Base-by-base conservation (phyloP, 2,888 invertebrate genomes). In the Pycnomerus fuliginosus region DNA sequence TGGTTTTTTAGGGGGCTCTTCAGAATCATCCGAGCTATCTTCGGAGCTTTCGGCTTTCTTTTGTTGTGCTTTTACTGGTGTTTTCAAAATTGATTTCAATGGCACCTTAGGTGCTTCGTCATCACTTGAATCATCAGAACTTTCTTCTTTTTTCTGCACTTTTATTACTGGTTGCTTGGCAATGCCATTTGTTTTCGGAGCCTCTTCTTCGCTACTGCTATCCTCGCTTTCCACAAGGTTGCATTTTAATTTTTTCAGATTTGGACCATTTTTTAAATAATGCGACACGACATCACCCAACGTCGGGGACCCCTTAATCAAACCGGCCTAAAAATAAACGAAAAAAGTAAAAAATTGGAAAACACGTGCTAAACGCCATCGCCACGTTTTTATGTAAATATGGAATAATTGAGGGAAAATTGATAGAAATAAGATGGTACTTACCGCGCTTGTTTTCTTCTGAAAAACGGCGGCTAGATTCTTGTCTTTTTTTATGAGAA, bases 401-500 rank as follows among this genome's bases (percentile, higher is more conserved):
- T 7, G 12, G 3, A 31, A 14, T 12, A 33, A 33, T 13, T 7
- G 13, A 22, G 7, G 4, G 12, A 41, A 34, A 44, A 43, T 44
- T 44, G 15, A 27, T 29, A 23, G 34, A 33, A 36, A 28, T 35
- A 23, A 42, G 22, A 36, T 28, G 42, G 30, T 49, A 78, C 87
- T 83, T 77, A 88, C 88, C 74, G 85, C 82, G 67, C 87, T 87
- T 1, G 82, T 79, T 73, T 84, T 86, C 60, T 81, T 79, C 61
- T 83, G 78, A 64, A 84, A 87, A 33, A 82, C 76, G 59, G 80
- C 76, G 0, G 88, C 88, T 16, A 88, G 62, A 3, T 78, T 73
- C 66, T 81, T 82, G 62, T 87, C 83, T 52, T 79, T 76, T 53
- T 76, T 79, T 44, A 73, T 67, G 43, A 90, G 70, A 75, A 78